Evolutionary conservation across 30 jellyfish, hydroid and myxozoan species (phyloP).

Genomic region (Aurelia aurita complex sp. Pacific): DNA sequence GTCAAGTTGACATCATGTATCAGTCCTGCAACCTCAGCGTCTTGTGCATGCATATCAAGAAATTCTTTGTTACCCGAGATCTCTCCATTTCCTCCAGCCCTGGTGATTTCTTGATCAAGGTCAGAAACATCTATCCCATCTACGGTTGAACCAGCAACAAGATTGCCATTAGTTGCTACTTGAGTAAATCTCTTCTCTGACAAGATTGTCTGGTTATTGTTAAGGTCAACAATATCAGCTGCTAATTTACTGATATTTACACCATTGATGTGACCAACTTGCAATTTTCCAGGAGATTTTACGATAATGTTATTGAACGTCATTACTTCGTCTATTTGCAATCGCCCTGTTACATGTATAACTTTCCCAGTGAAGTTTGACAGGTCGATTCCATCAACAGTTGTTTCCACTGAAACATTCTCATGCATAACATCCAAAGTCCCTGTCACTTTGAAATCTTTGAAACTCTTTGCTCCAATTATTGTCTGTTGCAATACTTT

Average conservation of each 20-base stretch:
- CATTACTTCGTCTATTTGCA: neutral
- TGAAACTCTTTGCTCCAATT: constrained; percentile 39
- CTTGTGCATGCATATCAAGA: neutral
- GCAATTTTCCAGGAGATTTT: neutral
- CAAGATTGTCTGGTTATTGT: constrained; percentile 53
- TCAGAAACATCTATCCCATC: constrained; percentile 57
- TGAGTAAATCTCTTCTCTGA: constrained; percentile 36
- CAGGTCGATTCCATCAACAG: constrained; percentile 80
- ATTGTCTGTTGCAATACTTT: constrained; percentile 54
- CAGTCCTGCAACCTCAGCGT: constrained; percentile 19
- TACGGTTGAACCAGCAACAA: constrained; percentile 50
- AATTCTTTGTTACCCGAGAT: constrained; percentile 16
- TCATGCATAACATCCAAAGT: neutral
- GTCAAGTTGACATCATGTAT: constrained; percentile 26
- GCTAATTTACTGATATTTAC: constrained; percentile 40
- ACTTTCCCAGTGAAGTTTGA: constrained; percentile 29
- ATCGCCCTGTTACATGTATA: neutral
- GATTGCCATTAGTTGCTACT: constrained; percentile 5
- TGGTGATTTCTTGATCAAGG: constrained; percentile 12
- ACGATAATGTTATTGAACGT: constrained; percentile 5
- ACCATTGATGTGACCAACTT: constrained; percentile 43
- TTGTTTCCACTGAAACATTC: constrained; percentile 43
- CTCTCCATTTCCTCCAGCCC: constrained; percentile 12
- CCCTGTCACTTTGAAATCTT: neutral
- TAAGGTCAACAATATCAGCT: constrained; percentile 66